Evolutionary conservation across 2,797 vertebrate species (phyloP).

Genomic region (Poeciliopsis paucimaculata): DNA sequence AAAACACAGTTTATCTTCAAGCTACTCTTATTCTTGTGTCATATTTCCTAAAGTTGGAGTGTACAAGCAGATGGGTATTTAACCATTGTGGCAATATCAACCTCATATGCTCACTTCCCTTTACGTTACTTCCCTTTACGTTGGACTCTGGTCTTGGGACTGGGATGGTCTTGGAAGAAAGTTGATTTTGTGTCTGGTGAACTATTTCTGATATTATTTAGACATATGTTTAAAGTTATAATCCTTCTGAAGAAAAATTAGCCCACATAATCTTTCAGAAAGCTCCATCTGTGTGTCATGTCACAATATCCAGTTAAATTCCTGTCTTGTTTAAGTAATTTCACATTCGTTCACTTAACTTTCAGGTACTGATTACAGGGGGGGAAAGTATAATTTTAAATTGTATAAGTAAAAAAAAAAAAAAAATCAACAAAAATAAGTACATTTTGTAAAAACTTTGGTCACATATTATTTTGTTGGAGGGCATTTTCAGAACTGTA

Average conservation of each 20-base stretch:
- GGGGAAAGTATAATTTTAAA: background rate
- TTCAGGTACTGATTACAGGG: background rate
- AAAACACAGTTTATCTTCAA: background rate
- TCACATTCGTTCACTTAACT: background rate
- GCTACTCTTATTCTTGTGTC: background rate
- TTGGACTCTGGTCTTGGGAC: background rate
- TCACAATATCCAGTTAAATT: no score
- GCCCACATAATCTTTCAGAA: no score
- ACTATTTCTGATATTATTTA: background rate
- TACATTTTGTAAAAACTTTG: background rate
- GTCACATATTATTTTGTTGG: background rate
- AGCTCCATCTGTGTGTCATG: no score
- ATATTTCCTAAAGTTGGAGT: background rate
- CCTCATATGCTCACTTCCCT: background rate
- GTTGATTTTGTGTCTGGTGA: background rate
- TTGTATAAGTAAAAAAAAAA: background rate
- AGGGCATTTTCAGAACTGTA: background rate
- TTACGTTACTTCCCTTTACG: background rate
- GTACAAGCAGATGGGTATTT: background rate
- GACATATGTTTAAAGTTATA: no score
- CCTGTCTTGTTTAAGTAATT: no score
- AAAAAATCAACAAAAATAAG: background rate
- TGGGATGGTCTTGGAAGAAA: background rate
- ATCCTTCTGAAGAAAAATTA: no score
- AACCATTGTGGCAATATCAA: background rate